Conservation (phyloP, 2,113 vertebrate species). For the Callopanchax toddi region DNA sequence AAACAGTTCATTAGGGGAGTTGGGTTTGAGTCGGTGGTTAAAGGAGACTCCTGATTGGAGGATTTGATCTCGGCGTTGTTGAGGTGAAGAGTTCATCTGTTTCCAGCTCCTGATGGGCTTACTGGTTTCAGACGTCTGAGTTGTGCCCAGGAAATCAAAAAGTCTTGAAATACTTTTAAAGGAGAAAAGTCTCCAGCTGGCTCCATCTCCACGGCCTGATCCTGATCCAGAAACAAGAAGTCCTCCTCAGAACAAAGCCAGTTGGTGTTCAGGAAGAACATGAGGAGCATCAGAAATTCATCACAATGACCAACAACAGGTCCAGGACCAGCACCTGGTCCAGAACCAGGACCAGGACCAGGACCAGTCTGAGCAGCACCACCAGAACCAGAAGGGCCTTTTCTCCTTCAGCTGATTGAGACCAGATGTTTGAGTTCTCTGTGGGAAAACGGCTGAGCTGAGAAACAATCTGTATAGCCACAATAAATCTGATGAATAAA, state of each 20-base stretch:
- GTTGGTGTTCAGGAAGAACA: slow-evolving; percentile 61
- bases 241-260: too few species aligned
- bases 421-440: slow-evolving; percentile 71
- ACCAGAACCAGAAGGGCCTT: slow-evolving; percentile 35
- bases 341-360: too few species aligned
- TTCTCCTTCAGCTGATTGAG: slow-evolving; percentile 50
- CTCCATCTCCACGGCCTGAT: too few species aligned
- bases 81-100: slow-evolving; percentile 43
- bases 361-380: too few species aligned
- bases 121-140: slow-evolving; percentile 16
- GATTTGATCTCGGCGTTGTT: slow-evolving; percentile 18
- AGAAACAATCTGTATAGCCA: slow-evolving; percentile 64
- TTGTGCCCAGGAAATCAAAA: slow-evolving; percentile 24
- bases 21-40: neutral
- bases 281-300: slow-evolving; percentile 53
- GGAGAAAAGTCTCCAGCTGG: neutral
- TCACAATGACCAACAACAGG: slow-evolving; percentile 27
- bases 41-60: slow-evolving; percentile 9
- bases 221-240: too few species aligned
- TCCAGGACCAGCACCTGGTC: slow-evolving; percentile 26
- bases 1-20: neutral
- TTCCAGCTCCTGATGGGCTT: neutral
- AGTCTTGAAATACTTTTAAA: slow-evolving; percentile 7
- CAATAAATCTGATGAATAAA: slow-evolving; percentile 74
- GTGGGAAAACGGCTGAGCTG: slow-evolving; percentile 66